These are phyloP conservation scores for Anser brachyrhynchus DNA, from an alignment of 2,113 vertebrate species.

Conservation along the genomic window DNA sequence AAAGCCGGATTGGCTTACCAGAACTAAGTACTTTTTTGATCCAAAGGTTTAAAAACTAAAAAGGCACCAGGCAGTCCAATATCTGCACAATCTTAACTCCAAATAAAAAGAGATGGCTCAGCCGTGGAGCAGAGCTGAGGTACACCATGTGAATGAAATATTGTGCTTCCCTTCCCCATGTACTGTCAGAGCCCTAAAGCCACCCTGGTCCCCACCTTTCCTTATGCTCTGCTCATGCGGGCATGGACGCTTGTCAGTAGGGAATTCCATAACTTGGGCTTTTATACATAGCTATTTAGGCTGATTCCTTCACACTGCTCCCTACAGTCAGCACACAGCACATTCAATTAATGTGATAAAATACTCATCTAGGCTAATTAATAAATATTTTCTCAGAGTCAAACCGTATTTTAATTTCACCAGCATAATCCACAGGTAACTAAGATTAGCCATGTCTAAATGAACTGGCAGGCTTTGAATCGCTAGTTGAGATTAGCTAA, in stretches of 20 bases:
- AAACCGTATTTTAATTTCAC: background rate
- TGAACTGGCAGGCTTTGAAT: background rate
- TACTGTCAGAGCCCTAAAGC: background rate
- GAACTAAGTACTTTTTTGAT: background rate
- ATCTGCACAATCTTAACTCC: background rate
- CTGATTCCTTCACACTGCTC: background rate
- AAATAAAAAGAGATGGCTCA: background rate
- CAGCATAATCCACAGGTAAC: background rate
- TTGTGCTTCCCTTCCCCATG: background rate
- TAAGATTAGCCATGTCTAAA: conserved; percentile 11
- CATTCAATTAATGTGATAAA: background rate
- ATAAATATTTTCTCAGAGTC: background rate
- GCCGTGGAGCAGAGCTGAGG: background rate
- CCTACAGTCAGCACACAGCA: rapidly evolving
- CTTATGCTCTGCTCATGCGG: background rate
- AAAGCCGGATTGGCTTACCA: conserved; percentile 44
- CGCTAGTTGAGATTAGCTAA: conserved; percentile 39
- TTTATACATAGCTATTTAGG: background rate
- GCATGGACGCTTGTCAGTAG: background rate
- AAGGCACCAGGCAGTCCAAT: background rate
- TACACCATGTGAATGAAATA: background rate
- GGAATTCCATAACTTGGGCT: background rate
- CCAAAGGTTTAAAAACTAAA: background rate
- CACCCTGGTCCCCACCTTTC: background rate
- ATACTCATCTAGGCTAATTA: background rate